Base-by-base conservation (phyloP, 2,113 vertebrate genomes). In the Campylomormyrus numenius region DNA sequence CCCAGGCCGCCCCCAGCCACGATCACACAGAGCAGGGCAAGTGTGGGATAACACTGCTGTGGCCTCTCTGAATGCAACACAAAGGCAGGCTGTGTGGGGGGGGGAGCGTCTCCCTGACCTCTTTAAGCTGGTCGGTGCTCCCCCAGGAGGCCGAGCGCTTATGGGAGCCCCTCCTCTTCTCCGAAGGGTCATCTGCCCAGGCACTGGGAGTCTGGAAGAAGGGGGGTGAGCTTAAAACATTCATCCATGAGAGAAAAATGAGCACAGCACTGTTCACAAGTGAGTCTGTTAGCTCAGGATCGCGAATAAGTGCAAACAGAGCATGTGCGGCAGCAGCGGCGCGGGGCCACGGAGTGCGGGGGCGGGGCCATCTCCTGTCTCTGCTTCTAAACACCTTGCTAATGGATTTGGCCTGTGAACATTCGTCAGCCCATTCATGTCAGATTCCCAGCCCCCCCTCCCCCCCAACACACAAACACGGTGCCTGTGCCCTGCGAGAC, bases 131-230 rank as follows among this genome's bases (percentile, higher is more conserved):
- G 93, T 99, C 98, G 88, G 97, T 99, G 95, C 98, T 99, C 94
- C 98, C 98, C 96, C 98, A 99, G 2, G 98, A 99, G 50, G 98
- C 97, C 52, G 98, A 99, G 84, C 98, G 98, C 91, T 99, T 99
- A 94, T 99, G 98, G 94, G 94, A 96, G 94, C 95, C 94, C 92
- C 95, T 94, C 95, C 95, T 99, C 96, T 98, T 99, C 95, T 99
- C 97, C 87, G 95, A 92, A 53, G 96, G 96, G 91, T 97, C 98
- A 97, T 99, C 98, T 92, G 97, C 97, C 98, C 98, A 99, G 93
- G 97, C 97, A 95, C 97, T 98, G 96, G 98, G 98, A 91, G 98
- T 99, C 98, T 99, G 92, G 88, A n/a, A 89, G 80, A 91, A 88
- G 91, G 92, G 90, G 21, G 8, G 17, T 24, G 39, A 80, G 74